Evolutionary conservation across 2,113 vertebrate species (phyloP).

Genomic region (Nesogale talazaci): DNA sequence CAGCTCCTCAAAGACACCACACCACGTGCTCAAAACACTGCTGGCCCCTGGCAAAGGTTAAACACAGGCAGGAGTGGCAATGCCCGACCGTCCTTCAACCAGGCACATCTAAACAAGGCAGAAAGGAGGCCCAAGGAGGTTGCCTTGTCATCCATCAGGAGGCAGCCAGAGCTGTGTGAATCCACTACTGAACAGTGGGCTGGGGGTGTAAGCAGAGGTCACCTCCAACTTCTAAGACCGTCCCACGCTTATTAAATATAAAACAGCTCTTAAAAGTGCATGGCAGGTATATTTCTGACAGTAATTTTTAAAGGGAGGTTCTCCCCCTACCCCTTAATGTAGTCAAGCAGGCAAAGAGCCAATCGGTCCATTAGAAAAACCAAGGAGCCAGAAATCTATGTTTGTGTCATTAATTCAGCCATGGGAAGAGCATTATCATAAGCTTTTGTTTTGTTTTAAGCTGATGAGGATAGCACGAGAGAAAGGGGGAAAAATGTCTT

Average conservation of each 20-base stretch:
- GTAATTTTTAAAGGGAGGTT: slow-evolving; percentile 54
- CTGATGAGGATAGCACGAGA: background rate
- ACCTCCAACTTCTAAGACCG: slow-evolving; percentile 48
- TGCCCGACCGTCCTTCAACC: background rate
- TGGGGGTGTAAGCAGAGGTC: background rate
- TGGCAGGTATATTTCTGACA: slow-evolving; percentile 74
- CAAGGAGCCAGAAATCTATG: slow-evolving; percentile 75
- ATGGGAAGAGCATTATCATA: slow-evolving; percentile 19
- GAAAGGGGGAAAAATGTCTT: slow-evolving; percentile 14
- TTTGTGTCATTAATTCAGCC: slow-evolving; percentile 75
- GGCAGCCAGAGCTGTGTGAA: slow-evolving; percentile 30
- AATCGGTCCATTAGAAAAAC: slow-evolving; percentile 81
- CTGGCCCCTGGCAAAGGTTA: background rate
- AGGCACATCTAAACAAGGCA: slow-evolving; percentile 36
- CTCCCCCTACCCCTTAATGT: slow-evolving; percentile 68
- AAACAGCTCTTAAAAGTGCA: slow-evolving; percentile 79
- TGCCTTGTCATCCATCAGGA: slow-evolving; percentile 49
- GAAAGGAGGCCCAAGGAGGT: slow-evolving; percentile 20
- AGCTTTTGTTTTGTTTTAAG: background rate
- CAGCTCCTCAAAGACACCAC: slow-evolving; percentile 3
- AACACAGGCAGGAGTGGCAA: background rate
- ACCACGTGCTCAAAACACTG: slow-evolving; percentile 17
- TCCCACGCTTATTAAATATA: slow-evolving; percentile 74
- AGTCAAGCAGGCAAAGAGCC: slow-evolving; percentile 76
- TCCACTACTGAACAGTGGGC: slow-evolving; percentile 27